These are phyloP conservation scores for Microctonus hyperodae DNA, from an alignment of 2,888 invertebrate genomes.

Conservation along the genomic window DNA sequence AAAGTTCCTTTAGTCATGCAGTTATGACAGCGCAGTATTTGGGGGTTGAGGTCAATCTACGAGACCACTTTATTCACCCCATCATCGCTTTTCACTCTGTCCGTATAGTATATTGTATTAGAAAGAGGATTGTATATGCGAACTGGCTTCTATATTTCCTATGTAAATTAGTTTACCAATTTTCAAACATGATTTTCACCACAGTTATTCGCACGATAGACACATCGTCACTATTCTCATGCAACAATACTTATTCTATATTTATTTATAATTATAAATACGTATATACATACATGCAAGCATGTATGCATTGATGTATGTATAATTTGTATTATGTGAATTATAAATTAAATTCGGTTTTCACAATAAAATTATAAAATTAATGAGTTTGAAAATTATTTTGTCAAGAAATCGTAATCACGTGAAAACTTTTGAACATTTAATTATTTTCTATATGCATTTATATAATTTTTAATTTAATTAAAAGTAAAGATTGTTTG, in stretches of 20 bases:
- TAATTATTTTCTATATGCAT: constrained; percentile 26
- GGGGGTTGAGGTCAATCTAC: constrained; percentile 21
- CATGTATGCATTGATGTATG: not conserved
- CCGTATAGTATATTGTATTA: not conserved
- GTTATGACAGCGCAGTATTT: not conserved
- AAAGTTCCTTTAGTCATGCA: constrained; percentile 8
- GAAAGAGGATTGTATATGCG: not conserved
- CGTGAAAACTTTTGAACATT: constrained; percentile 19
- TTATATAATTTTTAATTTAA: constrained; percentile 26
- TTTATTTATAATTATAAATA: too few species aligned
- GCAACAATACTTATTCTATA: not conserved
- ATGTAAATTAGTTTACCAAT: constrained; percentile 42
- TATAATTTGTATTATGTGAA: not conserved
- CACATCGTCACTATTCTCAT: not conserved
- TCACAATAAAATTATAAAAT: not conserved
- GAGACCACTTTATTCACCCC: constrained; percentile 36
- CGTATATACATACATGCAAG: not conserved
- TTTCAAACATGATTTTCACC: constrained; percentile 38
- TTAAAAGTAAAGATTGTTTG: constrained; percentile 4
- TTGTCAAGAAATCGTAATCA: constrained; percentile 19
- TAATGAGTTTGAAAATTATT: constrained; percentile 22
- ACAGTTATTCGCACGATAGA: constrained; percentile 34
- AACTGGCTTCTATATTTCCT: constrained; percentile 26
- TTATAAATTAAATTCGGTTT: constrained; percentile 8
- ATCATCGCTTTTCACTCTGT: constrained; percentile 5